Evolutionary conservation across 2,797 vertebrate genomes (phyloP), one percentile per base, ranked within the genome.

Genomic region (Esox masquinongy): DNA sequence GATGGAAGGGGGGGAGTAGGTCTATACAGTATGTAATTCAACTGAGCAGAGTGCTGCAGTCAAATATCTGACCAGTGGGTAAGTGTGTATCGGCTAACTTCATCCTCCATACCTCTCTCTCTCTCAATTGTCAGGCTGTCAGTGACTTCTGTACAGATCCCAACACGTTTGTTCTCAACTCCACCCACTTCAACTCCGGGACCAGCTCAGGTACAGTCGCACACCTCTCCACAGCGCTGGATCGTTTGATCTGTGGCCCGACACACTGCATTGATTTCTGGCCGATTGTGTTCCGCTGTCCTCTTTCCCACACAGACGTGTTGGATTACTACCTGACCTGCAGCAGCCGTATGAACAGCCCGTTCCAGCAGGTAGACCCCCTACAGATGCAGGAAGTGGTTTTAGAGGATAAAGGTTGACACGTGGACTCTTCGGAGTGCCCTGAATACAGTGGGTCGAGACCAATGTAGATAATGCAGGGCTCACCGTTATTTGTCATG

Each of bases 241-340:
- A 9, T 24, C 4, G 19, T 14, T 61, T 24, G 4, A 26, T 61
- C 6, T 11, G 3, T 24, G 4, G 12, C 68, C 53, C 43, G 73
- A 34, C 50, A 50, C 50, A 56, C 36, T 5, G 26, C 2, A 70
- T 78, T 76, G 3, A 1, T n/a, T 72, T 14, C 68, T 86, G 75
- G 83, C 75, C 78, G 81, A 72, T 83, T 87, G 81, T 85, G 34
- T 24, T 0, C 80, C 80, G 78, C 63, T 86, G 83, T 80, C 87
- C 78, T 89, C 70, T 84, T 71, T 85, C 34, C 72, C 73, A 77
- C 85, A 81, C 92, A 97, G 96, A 97, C 80, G 94, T 97, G 85
- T 85, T 97, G 94, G 95, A 94, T 85, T 97, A 97, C 88, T 97
- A 97, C 88, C 93, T 97, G 91, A 94, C 93, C 90, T 97, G 96